Conservation (phyloP, 2,113 vertebrate genomes). For the Poeciliopsis occidentalis region DNA sequence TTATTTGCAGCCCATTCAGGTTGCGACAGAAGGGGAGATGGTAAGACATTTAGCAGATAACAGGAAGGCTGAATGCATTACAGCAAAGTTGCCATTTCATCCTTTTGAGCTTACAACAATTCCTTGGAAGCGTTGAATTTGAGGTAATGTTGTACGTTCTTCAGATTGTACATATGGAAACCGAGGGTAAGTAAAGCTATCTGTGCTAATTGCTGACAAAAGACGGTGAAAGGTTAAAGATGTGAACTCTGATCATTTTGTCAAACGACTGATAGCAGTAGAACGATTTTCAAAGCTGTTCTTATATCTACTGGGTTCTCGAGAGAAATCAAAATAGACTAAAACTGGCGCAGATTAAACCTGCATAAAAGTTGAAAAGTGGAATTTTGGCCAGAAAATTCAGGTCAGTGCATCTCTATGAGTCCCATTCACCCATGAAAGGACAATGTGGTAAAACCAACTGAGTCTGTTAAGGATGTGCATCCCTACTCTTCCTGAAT, state of each 20-base stretch:
- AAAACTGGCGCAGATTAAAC: not conserved
- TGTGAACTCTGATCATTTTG: too few relatives aligned
- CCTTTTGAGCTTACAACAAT: not conserved
- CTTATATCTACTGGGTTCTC: not conserved
- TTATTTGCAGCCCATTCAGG: not conserved
- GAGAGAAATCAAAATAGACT: not conserved
- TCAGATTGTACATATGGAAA: not conserved
- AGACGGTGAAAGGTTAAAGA: not conserved
- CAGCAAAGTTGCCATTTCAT: not conserved
- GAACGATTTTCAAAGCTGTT: not conserved
- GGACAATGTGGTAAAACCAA: not conserved
- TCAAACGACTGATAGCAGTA: not conserved
- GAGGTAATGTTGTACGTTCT: not conserved
- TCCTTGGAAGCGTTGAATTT: not conserved
- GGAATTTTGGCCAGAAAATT: too few relatives aligned
- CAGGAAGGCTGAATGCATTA: not conserved
- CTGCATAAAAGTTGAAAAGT: not conserved
- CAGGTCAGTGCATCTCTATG: too few relatives aligned
- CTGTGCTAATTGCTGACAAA: not conserved
- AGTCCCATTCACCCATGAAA: not conserved
- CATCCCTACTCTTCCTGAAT: not conserved
- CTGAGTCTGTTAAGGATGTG: not conserved
- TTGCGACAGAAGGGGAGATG: not conserved
- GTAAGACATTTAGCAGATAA: not conserved
- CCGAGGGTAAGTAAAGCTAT: not conserved